Evolutionary conservation across 2,113 vertebrate species (phyloP).

Genomic region (Scalopus aquaticus): DNA sequence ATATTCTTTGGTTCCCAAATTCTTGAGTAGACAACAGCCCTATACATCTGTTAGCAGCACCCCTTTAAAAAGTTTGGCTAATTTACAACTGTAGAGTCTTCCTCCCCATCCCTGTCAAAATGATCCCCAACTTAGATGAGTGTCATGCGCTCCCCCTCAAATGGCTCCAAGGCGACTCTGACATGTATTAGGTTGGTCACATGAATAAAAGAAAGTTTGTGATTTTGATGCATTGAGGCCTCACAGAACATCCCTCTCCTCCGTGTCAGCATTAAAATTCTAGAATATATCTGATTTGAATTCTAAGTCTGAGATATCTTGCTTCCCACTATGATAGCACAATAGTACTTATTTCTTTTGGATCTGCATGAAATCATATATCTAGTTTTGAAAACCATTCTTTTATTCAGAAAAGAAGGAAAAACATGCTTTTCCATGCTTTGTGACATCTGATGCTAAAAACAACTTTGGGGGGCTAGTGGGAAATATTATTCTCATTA

Average conservation of each 20-base stretch:
- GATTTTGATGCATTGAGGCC: neutral
- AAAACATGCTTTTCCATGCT: neutral
- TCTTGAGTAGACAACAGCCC: neutral
- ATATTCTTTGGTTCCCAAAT: neutral
- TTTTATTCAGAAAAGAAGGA: neutral
- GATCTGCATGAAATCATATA: neutral
- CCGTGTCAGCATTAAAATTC: neutral
- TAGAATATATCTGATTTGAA: neutral
- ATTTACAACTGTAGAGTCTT: neutral
- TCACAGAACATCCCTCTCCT: neutral
- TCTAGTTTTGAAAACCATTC: neutral
- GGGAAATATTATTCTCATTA: constrained; percentile 17
- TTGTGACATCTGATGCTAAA: constrained; percentile 6
- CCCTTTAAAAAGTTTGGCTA: neutral
- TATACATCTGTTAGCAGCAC: neutral
- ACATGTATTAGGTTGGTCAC: neutral
- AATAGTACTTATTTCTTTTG: neutral
- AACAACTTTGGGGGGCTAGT: neutral
- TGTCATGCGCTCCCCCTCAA: neutral
- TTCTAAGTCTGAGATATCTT: neutral
- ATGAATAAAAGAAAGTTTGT: neutral
- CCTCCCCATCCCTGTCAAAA: neutral
- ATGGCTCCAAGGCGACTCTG: neutral
- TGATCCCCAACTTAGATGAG: neutral
- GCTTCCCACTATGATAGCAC: neutral